Conservation (phyloP, 2,113 vertebrate genomes). For the Passer domesticus region DNA sequence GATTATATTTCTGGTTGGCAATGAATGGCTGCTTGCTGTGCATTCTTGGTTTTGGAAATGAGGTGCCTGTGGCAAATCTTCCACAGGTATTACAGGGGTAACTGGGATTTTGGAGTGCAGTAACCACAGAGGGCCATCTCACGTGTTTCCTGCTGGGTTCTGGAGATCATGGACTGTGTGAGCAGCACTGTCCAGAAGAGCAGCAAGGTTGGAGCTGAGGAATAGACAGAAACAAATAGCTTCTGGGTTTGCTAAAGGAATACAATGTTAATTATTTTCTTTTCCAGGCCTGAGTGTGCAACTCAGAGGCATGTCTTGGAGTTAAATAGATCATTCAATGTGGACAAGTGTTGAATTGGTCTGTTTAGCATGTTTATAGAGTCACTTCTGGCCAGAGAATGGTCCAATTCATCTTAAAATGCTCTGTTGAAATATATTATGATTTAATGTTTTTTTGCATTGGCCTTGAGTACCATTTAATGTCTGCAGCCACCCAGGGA, state of each 20-base stretch:
- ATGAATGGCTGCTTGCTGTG: not conserved
- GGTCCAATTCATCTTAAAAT: not conserved
- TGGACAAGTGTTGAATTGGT: not conserved
- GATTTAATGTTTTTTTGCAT: not conserved
- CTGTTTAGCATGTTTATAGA: not conserved
- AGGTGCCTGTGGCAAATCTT: not conserved
- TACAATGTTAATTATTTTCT: not conserved
- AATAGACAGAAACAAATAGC: not conserved
- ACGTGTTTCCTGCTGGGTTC: fast-evolving
- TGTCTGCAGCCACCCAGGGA: not conserved
- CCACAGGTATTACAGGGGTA: not conserved
- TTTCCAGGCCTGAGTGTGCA: not conserved
- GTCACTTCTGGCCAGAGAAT: not conserved
- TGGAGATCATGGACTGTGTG: not conserved
- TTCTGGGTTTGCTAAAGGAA: not conserved
- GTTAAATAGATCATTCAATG: not conserved
- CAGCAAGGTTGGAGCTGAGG: not conserved
- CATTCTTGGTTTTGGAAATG: not conserved
- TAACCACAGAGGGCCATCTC: not conserved
- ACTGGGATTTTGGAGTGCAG: not conserved
- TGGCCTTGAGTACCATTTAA: not conserved
- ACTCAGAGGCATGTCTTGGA: not conserved
- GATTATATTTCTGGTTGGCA: not conserved
- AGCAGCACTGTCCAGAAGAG: not conserved
- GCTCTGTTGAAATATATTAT: not conserved